Percentiles rank a stretch among this genome's conserved stretches.
Evolutionary conservation across 2,113 vertebrate genomes (phyloP).

Genomic region (Megaptera novaeangliae): DNA sequence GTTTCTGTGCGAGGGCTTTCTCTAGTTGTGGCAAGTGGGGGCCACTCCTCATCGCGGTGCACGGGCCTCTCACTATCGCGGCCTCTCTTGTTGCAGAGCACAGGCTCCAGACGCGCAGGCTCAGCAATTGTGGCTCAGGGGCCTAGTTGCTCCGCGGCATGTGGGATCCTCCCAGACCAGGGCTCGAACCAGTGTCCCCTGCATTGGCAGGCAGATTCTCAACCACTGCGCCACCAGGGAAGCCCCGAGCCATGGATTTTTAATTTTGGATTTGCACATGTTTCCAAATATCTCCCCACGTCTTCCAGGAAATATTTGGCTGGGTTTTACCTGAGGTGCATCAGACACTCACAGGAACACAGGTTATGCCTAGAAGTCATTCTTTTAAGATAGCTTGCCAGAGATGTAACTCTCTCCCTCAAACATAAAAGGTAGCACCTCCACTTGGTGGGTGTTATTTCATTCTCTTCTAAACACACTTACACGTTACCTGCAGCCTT

Average conservation of each 20-base stretch:
- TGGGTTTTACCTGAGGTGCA: background rate
- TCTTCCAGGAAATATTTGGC: constrained; percentile 42
- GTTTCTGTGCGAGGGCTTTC: no score
- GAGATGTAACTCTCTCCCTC: background rate
- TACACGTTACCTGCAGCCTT: background rate
- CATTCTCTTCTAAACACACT: background rate
- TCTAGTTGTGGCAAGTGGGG: no score
- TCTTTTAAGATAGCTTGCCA: background rate
- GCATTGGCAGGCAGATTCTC: no score
- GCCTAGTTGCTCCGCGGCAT: no score
- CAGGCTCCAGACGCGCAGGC: no score
- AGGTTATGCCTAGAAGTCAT: constrained; percentile 1
- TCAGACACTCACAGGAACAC: background rate
- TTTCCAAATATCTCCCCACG: constrained; percentile 33
- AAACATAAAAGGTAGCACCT: background rate
- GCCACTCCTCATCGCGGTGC: no score
- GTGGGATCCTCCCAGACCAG: no score
- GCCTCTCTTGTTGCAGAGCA: no score
- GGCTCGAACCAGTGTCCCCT: no score
- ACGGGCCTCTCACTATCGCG: no score
- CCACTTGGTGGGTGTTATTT: background rate
- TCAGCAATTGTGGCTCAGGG: no score
- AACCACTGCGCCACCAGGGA: no score
- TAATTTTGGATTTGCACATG: constrained; percentile 52
- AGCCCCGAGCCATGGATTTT: constrained; percentile 47